Base-by-base conservation (phyloP, 2,797 vertebrate genomes). In the Tinamus major region DNA sequence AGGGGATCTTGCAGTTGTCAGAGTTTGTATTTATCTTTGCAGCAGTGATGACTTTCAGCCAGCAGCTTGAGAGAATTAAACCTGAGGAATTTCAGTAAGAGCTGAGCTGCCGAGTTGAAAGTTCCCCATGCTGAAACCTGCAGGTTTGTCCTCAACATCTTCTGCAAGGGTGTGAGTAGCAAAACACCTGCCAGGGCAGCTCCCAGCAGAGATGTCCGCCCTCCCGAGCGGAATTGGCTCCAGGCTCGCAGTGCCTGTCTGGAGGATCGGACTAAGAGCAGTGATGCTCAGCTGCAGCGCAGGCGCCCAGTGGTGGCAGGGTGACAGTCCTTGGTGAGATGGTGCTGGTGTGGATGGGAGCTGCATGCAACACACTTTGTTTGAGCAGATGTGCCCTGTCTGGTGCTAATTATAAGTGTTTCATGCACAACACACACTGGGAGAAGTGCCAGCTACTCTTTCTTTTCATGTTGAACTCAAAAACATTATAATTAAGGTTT, bases 401-500 rank as follows among this genome's bases (percentile, higher is more conserved):
- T 95, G 56, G 77, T 37, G 37, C 86, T 96, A 92, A 95, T 94
- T 90, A 48, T 68, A 87, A 92, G 81, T 0, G 1, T 82, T 90
- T 77, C 51, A 6, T 94, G 88, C 83, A 90, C 85, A 91, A 61
- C 92, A 92, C 58, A 83, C 74, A 21, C 77, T 80, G 93, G 91
- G 89, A 94, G 53, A 62, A 64, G 77, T 95, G 93, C 96, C 94
- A 96, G 89, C 70, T 95, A 84, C 82, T 79, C 61, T 81, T 91
- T 85, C 82, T 93, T 92, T 85, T 85, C 63, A 39, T 0, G 8
- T 67, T 88, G 79, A 93, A 93, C 82, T 86, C 53, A 31, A 86
- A 90, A 96, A 88, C 61, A 58, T 93, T 93, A 81, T 92, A 94
- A 96, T 95, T 95, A 95, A 93, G 77, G 48, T 94, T 94, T 81